A percentile compares a stretch with the other conserved stretches of the same genome.
These are phyloP conservation scores for Zonitis immaculata DNA, from an alignment of 2,888 invertebrate species.

Conservation along the genomic window DNA sequence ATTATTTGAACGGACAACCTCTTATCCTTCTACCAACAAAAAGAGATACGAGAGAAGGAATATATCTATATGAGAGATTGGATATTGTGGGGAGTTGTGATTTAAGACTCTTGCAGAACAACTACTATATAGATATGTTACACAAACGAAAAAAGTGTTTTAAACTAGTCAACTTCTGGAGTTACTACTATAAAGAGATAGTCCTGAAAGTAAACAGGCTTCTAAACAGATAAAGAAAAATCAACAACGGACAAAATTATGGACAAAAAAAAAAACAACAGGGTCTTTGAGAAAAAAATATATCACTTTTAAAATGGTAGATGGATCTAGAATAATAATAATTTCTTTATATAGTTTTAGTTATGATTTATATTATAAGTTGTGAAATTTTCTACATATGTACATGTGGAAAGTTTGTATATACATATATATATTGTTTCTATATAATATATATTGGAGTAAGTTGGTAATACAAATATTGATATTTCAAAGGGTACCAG, in stretches of 20 bases:
- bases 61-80: no score
- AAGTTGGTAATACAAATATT: conserved; percentile 28
- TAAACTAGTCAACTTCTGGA: not conserved
- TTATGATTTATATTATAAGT: no score
- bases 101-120: conserved; percentile 25
- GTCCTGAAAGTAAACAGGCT: not conserved
- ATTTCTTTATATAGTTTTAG: not conserved
- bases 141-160: conserved; percentile 10
- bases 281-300: no score
- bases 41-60: not conserved
- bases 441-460: not conserved
- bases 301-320: no score
- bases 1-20: conserved; percentile 33
- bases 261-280: no score
- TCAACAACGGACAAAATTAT: no score
- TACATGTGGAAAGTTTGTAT: no score
- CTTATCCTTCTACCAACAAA: conserved; percentile 20
- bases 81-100: conserved; percentile 16
- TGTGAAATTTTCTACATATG: no score
- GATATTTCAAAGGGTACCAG: conserved; percentile 21
- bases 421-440: not conserved
- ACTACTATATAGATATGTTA: conserved; percentile 15
- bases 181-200: not conserved
- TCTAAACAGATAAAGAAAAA: no score
- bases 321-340: conserved; percentile 7